phyloP scores from a whole-genome alignment of 2,797 vertebrate genomes.

The Amblyraja radiata region DNA sequence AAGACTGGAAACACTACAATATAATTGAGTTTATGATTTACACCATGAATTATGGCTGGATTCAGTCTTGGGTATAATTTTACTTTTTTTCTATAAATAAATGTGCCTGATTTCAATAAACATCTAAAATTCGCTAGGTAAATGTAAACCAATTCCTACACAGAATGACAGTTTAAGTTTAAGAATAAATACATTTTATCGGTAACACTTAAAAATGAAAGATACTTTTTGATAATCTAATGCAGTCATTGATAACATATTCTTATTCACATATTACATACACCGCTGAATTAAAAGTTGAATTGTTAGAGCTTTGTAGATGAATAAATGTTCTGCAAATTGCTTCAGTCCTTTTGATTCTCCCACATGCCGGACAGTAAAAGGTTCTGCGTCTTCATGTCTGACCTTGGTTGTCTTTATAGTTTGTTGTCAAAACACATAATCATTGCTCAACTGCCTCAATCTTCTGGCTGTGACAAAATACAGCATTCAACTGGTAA shows the following conservation, averaged over 20 bases:
- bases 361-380: background rate
- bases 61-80: background rate
- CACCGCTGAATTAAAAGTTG: background rate
- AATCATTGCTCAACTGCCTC: background rate
- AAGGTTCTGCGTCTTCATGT: background rate
- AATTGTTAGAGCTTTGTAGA: background rate
- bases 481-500: constrained; percentile 28
- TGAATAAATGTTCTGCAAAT: constrained; percentile 14
- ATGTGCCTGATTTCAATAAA: background rate
- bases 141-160: background rate
- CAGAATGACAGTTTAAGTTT: background rate
- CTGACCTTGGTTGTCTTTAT: background rate
- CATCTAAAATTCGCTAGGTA: background rate
- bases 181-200: background rate
- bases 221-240: too few relatives aligned
- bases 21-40: background rate
- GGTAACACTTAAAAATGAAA: background rate
- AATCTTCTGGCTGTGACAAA: constrained; percentile 11
- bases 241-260: background rate
- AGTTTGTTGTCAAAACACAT: constrained; percentile 34
- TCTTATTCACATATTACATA: background rate
- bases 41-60: background rate
- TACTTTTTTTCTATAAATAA: background rate
- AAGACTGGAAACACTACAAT: background rate
- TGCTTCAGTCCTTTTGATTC: constrained; percentile 6